phyloP scores from a whole-genome alignment of 92 coral and sea anemone genomes.

The Porites cylindrica region DNA sequence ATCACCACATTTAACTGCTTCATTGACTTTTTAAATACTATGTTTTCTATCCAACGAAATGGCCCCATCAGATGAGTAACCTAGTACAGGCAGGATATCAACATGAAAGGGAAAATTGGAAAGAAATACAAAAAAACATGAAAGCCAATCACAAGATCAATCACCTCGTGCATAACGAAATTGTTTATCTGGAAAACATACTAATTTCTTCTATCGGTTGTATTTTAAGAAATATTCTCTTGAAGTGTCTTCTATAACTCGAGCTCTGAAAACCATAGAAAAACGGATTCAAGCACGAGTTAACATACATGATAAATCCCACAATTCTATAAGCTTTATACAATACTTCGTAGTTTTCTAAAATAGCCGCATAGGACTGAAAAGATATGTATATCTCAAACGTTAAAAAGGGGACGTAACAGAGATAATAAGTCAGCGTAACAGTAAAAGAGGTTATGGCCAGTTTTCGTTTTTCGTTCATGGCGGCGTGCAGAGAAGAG shows the following conservation, averaged over 20 bases:
- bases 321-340: constrained; percentile 38
- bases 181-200: not conserved
- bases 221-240: not conserved
- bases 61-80: no score
- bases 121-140: not conserved
- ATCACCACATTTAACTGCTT: no score
- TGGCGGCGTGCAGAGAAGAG: not conserved
- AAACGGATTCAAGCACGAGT: constrained; percentile 47
- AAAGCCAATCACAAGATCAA: no score
- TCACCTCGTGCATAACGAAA: not conserved
- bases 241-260: constrained; percentile 19
- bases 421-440: constrained; percentile 29
- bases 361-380: not conserved
- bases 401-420: constrained; percentile 41
- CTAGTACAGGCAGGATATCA: not conserved
- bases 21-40: no score
- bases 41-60: no score
- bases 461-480: constrained; percentile 27
- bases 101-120: not conserved
- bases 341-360: constrained; percentile 27
- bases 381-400: constrained; percentile 38
- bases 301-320: constrained; percentile 37
- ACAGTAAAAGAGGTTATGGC: constrained; percentile 41
- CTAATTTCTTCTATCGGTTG: not conserved
- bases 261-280: constrained; percentile 53